Conservation (phyloP, 64 coral and sea anemone species). For the Dendronephthya gigantea region DNA sequence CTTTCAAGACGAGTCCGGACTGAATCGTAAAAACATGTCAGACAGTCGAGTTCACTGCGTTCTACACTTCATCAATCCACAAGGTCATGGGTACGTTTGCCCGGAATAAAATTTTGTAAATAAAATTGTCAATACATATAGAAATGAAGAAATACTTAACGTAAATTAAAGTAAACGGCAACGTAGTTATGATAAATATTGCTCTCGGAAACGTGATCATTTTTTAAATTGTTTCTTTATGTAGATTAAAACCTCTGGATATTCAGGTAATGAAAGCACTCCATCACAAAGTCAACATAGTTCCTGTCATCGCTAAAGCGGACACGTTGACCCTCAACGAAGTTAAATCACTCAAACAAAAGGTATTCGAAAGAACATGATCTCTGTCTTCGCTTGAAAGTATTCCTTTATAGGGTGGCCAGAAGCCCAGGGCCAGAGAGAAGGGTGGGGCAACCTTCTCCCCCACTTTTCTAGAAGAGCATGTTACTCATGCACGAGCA, state of each 20-base stretch:
- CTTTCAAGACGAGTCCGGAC: constrained; percentile 79
- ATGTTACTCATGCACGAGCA: too few species aligned
- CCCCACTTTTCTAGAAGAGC: too few species aligned
- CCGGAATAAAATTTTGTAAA: too few species aligned
- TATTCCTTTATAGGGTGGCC: neutral
- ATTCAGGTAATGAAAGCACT: constrained; percentile 80
- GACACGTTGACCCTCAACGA: constrained; percentile 73
- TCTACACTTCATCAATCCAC: constrained; percentile 84
- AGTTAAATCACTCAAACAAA: constrained; percentile 71
- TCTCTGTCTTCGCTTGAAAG: neutral
- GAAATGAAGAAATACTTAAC: too few species aligned
- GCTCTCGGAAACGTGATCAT: too few species aligned
- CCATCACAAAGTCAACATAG: constrained; percentile 91
- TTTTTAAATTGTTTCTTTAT: neutral
- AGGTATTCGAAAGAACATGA: constrained; percentile 38
- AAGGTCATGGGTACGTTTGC: constrained; percentile 74
- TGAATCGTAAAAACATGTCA: constrained; percentile 77
- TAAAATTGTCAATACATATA: too few species aligned
- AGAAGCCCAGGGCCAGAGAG: too few species aligned
- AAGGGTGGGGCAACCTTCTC: too few species aligned
- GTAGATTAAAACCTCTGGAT: constrained; percentile 81
- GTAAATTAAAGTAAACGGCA: too few species aligned
- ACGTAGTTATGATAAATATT: too few species aligned
- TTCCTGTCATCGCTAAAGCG: constrained; percentile 93
- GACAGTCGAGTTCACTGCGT: constrained; percentile 92